These are phyloP conservation scores for Rhabdornis inornatus DNA, from an alignment of 2,113 vertebrate genomes.

Conservation along the genomic window DNA sequence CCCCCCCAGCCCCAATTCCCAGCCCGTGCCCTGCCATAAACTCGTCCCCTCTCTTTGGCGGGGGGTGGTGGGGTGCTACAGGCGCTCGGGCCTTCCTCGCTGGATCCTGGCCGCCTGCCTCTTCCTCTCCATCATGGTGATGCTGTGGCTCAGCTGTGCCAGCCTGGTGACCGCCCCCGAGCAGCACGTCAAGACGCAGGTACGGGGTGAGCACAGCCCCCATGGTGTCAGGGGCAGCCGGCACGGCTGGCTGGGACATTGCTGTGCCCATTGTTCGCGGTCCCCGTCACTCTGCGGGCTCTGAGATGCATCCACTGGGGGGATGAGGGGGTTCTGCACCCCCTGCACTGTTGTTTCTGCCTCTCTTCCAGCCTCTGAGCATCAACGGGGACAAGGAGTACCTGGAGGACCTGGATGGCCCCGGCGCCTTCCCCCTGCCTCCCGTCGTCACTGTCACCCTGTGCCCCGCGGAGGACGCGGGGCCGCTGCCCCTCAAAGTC, in stretches of 20 bases:
- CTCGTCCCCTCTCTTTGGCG: neutral
- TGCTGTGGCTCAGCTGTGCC: slow-evolving; percentile 97
- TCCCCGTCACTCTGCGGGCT: too few relatives aligned
- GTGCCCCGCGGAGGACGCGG: slow-evolving; percentile 76
- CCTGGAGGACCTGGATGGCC: slow-evolving; percentile 79
- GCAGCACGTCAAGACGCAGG: slow-evolving; percentile 92
- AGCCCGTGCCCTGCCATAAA: neutral
- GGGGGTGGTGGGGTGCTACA: slow-evolving; percentile 58
- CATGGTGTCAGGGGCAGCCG: rapidly evolving
- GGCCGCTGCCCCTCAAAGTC: slow-evolving; percentile 87
- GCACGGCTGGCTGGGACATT: rapidly evolving
- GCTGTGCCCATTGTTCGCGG: rapidly evolving
- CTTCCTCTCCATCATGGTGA: slow-evolving; percentile 93
- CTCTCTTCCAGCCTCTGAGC: slow-evolving; percentile 77
- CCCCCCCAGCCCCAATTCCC: rapidly evolving
- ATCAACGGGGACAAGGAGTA: slow-evolving; percentile 92
- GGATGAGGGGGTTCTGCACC: neutral
- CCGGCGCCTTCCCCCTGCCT: slow-evolving; percentile 75
- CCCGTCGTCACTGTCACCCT: slow-evolving; percentile 79
- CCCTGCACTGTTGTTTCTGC: neutral
- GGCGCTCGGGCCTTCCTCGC: slow-evolving; percentile 92
- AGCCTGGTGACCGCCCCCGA: slow-evolving; percentile 90
- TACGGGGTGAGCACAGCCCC: neutral
- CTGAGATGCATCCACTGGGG: too few relatives aligned
- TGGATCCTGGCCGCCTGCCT: slow-evolving; percentile 95